These are phyloP conservation scores for Macrosoma leucophasiata DNA, from an alignment of 2,888 invertebrate species.

Conservation along the genomic window DNA sequence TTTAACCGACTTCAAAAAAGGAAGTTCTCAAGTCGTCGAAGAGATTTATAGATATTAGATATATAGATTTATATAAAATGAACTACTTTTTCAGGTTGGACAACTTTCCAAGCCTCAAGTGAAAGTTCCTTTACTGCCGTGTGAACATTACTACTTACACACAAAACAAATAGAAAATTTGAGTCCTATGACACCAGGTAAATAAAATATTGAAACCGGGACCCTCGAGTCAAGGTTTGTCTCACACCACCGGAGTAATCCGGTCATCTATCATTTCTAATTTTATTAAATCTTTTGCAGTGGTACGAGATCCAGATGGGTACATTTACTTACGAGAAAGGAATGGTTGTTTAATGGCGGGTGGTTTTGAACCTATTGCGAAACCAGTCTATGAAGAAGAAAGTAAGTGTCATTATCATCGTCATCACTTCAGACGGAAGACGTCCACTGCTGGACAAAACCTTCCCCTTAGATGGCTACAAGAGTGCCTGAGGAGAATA, in stretches of 20 bases:
- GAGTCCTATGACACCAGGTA: constrained; percentile 88
- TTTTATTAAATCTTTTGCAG: constrained; percentile 48
- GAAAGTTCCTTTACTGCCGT: constrained; percentile 92
- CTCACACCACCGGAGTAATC: too few relatives aligned
- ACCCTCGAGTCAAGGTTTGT: too few relatives aligned
- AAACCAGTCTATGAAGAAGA: constrained; percentile 92
- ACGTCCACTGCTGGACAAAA: too few relatives aligned
- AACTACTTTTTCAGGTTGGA: constrained; percentile 82
- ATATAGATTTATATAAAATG: too few relatives aligned
- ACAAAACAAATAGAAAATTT: constrained; percentile 87
- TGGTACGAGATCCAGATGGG: constrained; percentile 91
- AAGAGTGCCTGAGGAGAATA: too few relatives aligned
- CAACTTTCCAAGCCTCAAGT: constrained; percentile 89
- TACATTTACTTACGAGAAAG: constrained; percentile 90
- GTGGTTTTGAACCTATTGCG: constrained; percentile 93
- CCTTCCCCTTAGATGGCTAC: too few relatives aligned
- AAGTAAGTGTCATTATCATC: constrained; percentile 55
- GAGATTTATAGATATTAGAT: too few relatives aligned
- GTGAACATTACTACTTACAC: constrained; percentile 94
- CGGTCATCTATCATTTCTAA: neutral
- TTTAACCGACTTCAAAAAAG: too few relatives aligned
- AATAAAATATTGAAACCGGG: too few relatives aligned
- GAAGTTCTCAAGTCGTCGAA: too few relatives aligned
- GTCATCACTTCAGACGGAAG: too few relatives aligned
- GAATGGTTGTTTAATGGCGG: constrained; percentile 89